Base-by-base conservation (phyloP, 2,113 vertebrate genomes). In the Otolemur garnettii region DNA sequence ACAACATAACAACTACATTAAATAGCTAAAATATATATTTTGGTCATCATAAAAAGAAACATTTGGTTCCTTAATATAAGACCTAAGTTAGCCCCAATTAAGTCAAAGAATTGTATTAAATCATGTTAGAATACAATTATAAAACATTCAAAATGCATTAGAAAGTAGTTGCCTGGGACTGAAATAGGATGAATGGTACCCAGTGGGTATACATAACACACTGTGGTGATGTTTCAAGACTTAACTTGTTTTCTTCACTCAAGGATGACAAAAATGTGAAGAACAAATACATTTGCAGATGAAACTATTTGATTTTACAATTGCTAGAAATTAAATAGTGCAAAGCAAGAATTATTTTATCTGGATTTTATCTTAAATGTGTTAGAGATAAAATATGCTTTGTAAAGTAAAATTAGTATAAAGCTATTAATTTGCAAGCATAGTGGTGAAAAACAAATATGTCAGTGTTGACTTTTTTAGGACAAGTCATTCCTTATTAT, bases 271-370 rank as follows among this genome's bases (percentile, higher is more conserved):
- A 77, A 90, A 97, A 96, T 72, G 57, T 64, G 53, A 75, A 84
- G 95, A 96, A 92, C 77, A 96, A 93, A 88, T 91, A 95, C 9
- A 97, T 83, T 92, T 92, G 81, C 4, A 60, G 85, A 66, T 68
- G 21, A 90, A 95, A 90, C 24, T 72, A 78, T 80, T 94, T 89
- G 55, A 87, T 72, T 91, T 92, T 45, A 59, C 50, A 82, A 35
- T 57, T 87, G 33, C 45, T 50, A 71, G 78, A 81, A 93, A 90
- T 91, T 93, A 90, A 95, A 85, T n/a, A 94, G 69, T 42, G 11
- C 64, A 79, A 85, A 78, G 35, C 15, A 85, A 82, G 53, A 18
- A 60, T 35, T 85, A 6, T 26, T 60, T 90, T 90, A 93, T 81
- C 95, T 95, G 75, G 4, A 94, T 94, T 95, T 93, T 95, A 89